Conservation (phyloP, 2,888 invertebrate species). For the Xylophagus ater region DNA sequence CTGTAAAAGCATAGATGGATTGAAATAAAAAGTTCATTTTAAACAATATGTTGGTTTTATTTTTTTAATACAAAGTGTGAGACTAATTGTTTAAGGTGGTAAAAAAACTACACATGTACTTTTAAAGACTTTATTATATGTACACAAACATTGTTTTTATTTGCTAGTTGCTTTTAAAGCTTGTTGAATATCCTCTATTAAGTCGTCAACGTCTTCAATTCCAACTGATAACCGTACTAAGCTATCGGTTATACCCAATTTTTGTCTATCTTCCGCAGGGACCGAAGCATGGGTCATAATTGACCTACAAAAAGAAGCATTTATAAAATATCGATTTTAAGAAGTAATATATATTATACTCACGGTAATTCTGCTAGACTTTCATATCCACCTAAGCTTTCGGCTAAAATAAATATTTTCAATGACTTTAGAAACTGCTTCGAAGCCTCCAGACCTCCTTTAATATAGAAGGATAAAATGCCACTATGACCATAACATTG, state of each 20-base stretch:
- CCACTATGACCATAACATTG: conserved; percentile 86
- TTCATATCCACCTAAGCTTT: conserved; percentile 92
- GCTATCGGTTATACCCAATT: conserved; percentile 71
- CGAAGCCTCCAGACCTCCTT: conserved; percentile 62
- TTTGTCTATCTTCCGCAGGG: conserved; percentile 56
- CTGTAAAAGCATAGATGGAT: conserved; percentile 79
- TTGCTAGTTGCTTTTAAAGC: conserved; percentile 60
- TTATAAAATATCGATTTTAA: conserved; percentile 12
- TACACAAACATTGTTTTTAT: too few relatives aligned
- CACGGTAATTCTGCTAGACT: conserved; percentile 90
- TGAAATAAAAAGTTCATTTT: too few relatives aligned
- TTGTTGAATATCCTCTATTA: conserved; percentile 71
- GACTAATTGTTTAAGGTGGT: too few relatives aligned
- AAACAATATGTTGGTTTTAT: too few relatives aligned
- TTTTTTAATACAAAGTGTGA: too few relatives aligned
- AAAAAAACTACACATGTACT: too few relatives aligned
- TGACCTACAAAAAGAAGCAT: conserved; percentile 44
- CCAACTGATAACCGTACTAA: conserved; percentile 84
- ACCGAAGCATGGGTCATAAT: conserved; percentile 95
- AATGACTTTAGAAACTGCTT: conserved; percentile 60
- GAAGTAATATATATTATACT: conserved; percentile 37
- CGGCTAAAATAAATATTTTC: conserved; percentile 77
- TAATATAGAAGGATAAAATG: conserved; percentile 79
- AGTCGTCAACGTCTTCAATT: conserved; percentile 74
- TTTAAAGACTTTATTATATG: too few relatives aligned